Base-by-base conservation (phyloP, 1,140 invertebrate genomes). In the Caenorhabditis briggsae region DNA sequence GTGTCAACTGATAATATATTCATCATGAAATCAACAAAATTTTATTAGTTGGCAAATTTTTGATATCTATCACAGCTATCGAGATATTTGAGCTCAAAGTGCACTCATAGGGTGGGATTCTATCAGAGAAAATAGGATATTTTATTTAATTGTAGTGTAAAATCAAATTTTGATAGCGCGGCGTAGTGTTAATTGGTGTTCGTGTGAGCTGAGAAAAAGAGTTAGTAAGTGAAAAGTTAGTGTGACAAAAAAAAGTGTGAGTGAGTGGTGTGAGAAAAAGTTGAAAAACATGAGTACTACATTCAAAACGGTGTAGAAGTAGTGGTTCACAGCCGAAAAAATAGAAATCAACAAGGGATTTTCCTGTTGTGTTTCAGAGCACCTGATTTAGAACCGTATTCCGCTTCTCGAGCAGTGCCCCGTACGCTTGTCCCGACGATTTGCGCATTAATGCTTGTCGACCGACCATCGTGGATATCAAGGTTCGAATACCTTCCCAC, bases 391-490 rank as follows among this genome's bases (percentile, higher is more conserved):
- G 88, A 58, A 90, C 50, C 53, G 84, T 88, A 23, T 87, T 88
- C 56, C 90, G 70, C 48, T 88, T 86, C 25, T 86, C 90, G 70
- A 91, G 88, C 23, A 91, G 83, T 33, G 83, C 84, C 23, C 85
- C 87, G 85, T 91, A 91, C 50, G 91, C 90, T 64, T 92, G 90
- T 56, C 84, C 89, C 20, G 91, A 92, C n/a, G 91, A 86, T 85
- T 92, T 92, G 25, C 91, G 82, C 25, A 92, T 64, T 59, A 90
- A 85, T 25, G 88, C 89, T 41, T 87, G 91, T 83, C 91, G 85
- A 33, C 92, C 91, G n/a, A 92, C 91, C 88, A 92, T 90, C 61
- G 91, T 89, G 16, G 91, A 74, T 33, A 92, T 87, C 70, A 92
- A 64, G 58, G 90, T 90, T 50, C 91, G 91, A 64, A 92, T 92